These are phyloP conservation scores for Danio tinwini DNA, from an alignment of 2,797 vertebrate genomes.

Conservation along the genomic window DNA sequence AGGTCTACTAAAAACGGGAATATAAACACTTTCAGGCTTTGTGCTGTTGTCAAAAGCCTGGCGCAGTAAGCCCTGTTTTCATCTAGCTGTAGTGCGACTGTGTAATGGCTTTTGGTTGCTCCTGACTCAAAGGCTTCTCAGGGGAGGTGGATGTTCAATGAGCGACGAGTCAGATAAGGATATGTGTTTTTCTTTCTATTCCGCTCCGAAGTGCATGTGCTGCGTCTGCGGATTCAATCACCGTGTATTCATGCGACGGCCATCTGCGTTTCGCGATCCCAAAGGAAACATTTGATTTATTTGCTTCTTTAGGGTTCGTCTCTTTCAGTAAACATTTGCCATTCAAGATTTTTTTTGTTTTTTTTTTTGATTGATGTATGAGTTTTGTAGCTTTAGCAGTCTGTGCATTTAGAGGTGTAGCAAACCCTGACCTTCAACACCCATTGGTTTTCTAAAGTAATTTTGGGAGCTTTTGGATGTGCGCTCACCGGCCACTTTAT, in stretches of 20 bases:
- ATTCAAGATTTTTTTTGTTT: constrained; percentile 26
- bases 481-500: too few species aligned
- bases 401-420: neutral
- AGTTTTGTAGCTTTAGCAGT: neutral
- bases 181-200: constrained; percentile 34
- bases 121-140: constrained; percentile 30
- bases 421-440: constrained; percentile 6
- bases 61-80: constrained; percentile 36
- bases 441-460: neutral
- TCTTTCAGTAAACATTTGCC: constrained; percentile 56
- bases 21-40: constrained; percentile 40
- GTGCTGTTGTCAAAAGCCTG: constrained; percentile 13
- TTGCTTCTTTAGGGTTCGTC: constrained; percentile 57
- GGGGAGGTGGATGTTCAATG: constrained; percentile 40
- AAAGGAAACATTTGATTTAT: constrained; percentile 4
- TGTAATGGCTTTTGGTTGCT: constrained; percentile 29
- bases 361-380: constrained; percentile 49
- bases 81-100: constrained; percentile 34
- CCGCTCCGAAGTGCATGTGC: constrained; percentile 34
- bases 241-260: constrained; percentile 64
- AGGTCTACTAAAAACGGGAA: constrained; percentile 20
- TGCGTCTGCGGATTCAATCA: constrained; percentile 65
- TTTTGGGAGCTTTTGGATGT: neutral
- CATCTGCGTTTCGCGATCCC: constrained; percentile 60
- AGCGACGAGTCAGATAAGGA: constrained; percentile 46